A percentile compares a stretch with the other conserved stretches of the same genome.
Evolutionary conservation across 2,797 vertebrate species (phyloP).

Genomic region (Amphiprion clarkii): DNA sequence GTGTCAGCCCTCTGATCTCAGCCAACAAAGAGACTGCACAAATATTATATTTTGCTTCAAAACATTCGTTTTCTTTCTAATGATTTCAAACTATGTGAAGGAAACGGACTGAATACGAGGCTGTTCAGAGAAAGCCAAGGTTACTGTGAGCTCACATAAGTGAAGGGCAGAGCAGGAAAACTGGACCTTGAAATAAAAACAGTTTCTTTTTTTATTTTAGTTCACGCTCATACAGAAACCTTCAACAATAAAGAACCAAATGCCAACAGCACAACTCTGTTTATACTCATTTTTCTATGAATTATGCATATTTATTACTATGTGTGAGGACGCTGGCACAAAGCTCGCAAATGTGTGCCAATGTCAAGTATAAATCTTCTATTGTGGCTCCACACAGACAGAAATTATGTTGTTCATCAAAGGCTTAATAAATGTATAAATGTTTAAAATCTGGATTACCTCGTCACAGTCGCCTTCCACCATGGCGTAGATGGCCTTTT

Average conservation of each 20-base stretch:
- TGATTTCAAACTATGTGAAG: too few relatives aligned
- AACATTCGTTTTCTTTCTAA: too few relatives aligned
- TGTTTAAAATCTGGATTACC: conserved; percentile 83
- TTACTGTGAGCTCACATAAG: neutral
- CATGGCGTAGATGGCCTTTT: conserved; percentile 99
- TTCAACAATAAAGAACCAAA: neutral
- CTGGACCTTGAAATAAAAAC: neutral
- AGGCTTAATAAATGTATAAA: too few relatives aligned
- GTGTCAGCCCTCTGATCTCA: too few relatives aligned
- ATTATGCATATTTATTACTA: neutral
- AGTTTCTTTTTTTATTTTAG: neutral
- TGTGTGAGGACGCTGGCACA: neutral
- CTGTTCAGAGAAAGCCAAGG: neutral
- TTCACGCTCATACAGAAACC: neutral
- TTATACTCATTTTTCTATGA: too few relatives aligned
- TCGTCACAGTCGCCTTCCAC: conserved; percentile 99
- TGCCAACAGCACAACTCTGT: neutral
- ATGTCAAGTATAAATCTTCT: neutral
- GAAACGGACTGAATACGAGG: neutral
- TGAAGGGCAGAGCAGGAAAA: neutral
- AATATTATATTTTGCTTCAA: too few relatives aligned
- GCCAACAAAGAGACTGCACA: too few relatives aligned
- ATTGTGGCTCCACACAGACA: neutral
- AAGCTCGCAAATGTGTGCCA: neutral
- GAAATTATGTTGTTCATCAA: too few relatives aligned